Base-by-base conservation (phyloP, 2,797 vertebrate genomes). In the Australoheros facetus region DNA sequence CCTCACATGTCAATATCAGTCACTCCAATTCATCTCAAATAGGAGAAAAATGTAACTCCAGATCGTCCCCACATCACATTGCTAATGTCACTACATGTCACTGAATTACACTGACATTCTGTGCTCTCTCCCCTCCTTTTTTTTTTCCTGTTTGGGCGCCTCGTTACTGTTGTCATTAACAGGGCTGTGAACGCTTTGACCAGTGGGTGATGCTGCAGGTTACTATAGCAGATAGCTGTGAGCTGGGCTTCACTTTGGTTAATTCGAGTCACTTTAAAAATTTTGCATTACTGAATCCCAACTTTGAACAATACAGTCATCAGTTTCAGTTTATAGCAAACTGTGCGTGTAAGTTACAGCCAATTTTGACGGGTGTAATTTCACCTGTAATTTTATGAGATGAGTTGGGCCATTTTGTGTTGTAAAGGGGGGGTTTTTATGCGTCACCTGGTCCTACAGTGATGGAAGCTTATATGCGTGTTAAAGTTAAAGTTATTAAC, bases 351-450 rank as follows among this genome's bases (percentile, higher is more conserved):
- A 42, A 9, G 6, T 73, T 32, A 19, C 53, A 72, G 45, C 2
- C 5, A 4, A 3, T 32, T 73, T 66, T 60, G n/a, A 14, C 11
- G 7, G 6, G 1, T 80, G 78, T 78, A 71, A 82, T 48, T 71
- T 54, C 51, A 82, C 60, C 64, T 64, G 59, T 75, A 62, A 80
- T 78, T 53, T 72, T 37, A 69, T 69, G 64, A 58, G 55, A 73
- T 51, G 48, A 34, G 23, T 23, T 2, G 58, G n/a, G 42, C 83
- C 54, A 45, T 4, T 69, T 45, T 0, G 9, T 10, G 37, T 51
- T 59, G 72, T 54, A 17, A 73, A 58, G 32, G 23, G 32, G 23
- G n/a, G 1, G 7, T 45, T 17, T 80, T 69, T 26, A 70, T 45
- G 53, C 9, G 48, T 83, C 71, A 69, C 48, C 54, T 69, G 57